These are phyloP conservation scores for Mystacides longicornis DNA, from an alignment of 2,888 invertebrate genomes.

Conservation along the genomic window DNA sequence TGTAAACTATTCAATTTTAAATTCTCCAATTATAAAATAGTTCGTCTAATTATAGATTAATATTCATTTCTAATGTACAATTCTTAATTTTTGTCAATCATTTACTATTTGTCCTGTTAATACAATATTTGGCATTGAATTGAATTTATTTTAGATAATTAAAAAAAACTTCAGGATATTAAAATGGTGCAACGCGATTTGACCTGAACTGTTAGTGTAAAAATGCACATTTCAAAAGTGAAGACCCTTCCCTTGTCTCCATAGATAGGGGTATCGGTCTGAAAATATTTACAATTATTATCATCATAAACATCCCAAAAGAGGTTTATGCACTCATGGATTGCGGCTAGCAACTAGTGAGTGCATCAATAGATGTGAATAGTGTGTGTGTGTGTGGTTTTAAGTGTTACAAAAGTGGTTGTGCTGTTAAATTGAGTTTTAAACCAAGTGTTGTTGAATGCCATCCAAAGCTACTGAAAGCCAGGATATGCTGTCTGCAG, in stretches of 20 bases:
- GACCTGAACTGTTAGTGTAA: constrained; percentile 40
- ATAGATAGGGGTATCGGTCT: constrained; percentile 32
- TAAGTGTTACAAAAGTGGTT: constrained; percentile 12
- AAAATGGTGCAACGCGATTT: constrained; percentile 53
- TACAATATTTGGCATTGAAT: no score
- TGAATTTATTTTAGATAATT: no score
- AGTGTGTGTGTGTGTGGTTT: constrained; percentile 6
- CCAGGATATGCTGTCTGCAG: constrained; percentile 60
- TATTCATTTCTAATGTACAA: no score
- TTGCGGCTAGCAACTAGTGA: constrained; percentile 22
- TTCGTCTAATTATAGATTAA: no score
- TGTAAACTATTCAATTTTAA: no score
- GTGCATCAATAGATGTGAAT: constrained; percentile 32
- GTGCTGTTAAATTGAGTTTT: no score
- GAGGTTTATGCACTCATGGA: constrained; percentile 11
- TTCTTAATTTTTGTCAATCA: no score
- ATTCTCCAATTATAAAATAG: no score
- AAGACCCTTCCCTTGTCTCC: constrained; percentile 17
- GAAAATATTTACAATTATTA: no score
- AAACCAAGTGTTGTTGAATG: neutral
- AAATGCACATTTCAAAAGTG: constrained; percentile 14
- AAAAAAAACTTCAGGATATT: no score
- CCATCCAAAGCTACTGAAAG: constrained; percentile 4
- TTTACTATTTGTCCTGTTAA: no score
- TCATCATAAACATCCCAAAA: neutral